Evolutionary conservation across 2,888 invertebrate genomes (phyloP), one percentile per base, ranked within the genome.

Genomic region (Mechanitis messenoides): DNA sequence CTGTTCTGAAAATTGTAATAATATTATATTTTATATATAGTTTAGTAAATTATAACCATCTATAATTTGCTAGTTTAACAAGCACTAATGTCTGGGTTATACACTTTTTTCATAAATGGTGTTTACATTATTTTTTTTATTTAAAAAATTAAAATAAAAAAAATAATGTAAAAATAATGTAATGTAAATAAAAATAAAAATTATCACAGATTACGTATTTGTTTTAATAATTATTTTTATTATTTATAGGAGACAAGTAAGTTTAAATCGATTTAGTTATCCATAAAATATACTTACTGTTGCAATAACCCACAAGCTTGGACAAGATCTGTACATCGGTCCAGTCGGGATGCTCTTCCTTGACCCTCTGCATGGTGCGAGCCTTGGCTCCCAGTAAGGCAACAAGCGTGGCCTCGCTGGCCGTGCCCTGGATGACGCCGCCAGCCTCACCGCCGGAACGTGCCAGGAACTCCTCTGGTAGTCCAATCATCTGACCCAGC

Each of bases 351-450:
- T 95, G 93, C 71, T 93, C 87, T 63, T 92, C 92, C 79, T 95
- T 95, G 9, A 93, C 84, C 67, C 92, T 91, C 59, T 92, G 87
- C 68, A 96, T 87, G 64, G 92, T 93, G 66, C 93, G 93, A 3
- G 95, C 93, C 80, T 96, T 96, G 12, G 98, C 97, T 1, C 96
- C 97, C n/a, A 98, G 90, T 11, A 98, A 90, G 0, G 96, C 97
- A 1, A 98, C 97, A 59, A 98, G 88, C 0, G 97, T 98, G 4
- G 98, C 97, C 81, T 98, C 98, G 78, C 97, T 97, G 45, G 98
- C 98, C 0, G 98, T 97, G 59, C 97, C 96, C 91, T 97, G 93
- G 70, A 97, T 97, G 7, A 97, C 96, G 11, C 96, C 96, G n/a
- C 95, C 95, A 2, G 95, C 97, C 61, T 95, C 96, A 62, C 94